Evolutionary conservation across 2,797 vertebrate species (phyloP).

Genomic region (Lerista edwardsae): DNA sequence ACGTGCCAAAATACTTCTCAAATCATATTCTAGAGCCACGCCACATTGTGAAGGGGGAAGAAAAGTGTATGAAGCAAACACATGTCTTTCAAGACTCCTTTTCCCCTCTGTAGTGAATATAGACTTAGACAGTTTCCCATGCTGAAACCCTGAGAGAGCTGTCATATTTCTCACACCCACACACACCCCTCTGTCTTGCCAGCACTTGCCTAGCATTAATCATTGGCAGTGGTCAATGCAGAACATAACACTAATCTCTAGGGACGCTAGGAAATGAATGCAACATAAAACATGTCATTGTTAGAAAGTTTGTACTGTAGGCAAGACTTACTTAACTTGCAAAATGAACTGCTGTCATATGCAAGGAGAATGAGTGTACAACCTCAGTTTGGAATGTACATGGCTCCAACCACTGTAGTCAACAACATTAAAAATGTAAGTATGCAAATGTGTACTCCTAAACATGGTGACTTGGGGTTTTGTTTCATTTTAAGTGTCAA

Average conservation of each 20-base stretch:
- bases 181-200: slow-evolving; percentile 46
- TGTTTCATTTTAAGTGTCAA: slow-evolving; percentile 33
- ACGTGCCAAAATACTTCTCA: neutral
- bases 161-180: slow-evolving; percentile 54
- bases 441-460: slow-evolving; percentile 46
- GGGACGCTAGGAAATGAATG: slow-evolving; percentile 45
- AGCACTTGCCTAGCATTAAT: slow-evolving; percentile 43
- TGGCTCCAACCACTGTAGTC: neutral
- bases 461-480: slow-evolving; percentile 19
- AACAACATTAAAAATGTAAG: slow-evolving; percentile 41
- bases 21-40: neutral
- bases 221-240: slow-evolving; percentile 48
- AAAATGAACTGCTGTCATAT: slow-evolving; percentile 51
- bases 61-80: slow-evolving; percentile 30
- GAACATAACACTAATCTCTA: slow-evolving; percentile 50
- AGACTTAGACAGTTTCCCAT: slow-evolving; percentile 23
- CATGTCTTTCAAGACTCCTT: slow-evolving; percentile 31
- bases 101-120: slow-evolving; percentile 34
- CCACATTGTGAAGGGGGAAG: neutral
- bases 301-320: slow-evolving; percentile 49
- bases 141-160: slow-evolving; percentile 58
- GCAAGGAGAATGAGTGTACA: slow-evolving; percentile 34
- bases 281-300: slow-evolving; percentile 41
- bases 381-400: no score
- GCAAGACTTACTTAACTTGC: slow-evolving; percentile 55